Evolutionary conservation across 2,113 vertebrate genomes (phyloP), one percentile per base, ranked within the genome.

Genomic region (Aleadryas rufinucha): DNA sequence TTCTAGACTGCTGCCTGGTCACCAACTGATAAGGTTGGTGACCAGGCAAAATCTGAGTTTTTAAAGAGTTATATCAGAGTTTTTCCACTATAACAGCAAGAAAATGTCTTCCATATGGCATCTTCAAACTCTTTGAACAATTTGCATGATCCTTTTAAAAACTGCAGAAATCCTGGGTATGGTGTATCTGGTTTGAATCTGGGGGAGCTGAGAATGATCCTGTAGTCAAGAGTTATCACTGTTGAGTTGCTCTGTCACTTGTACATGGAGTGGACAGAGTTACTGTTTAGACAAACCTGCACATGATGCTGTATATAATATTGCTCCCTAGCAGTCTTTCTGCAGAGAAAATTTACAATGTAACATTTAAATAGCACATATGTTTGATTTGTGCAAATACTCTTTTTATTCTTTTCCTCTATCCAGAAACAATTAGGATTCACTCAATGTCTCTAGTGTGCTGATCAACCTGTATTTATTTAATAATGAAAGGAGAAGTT

Each of bases 391-490:
- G 4, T 27, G 12, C 3, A 66, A 74, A 79, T 22, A 20, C 0
- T 5, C 2, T 28, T 27, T 30, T 52, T 33, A 24, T 44, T 56
- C 3, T 22, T 80, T 56, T 57, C 21, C 28, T 70, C 15, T 50
- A 19, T 33, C 7, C 16, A 47, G 28, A 70, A 52, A 16, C 13
- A 82, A n/a, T 28, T 27, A 53, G 16, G 19, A 45, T 63, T 54
- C 26, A 20, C 28, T 53, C 53, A 45, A 0, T 28, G 4, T 45
- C 37, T 33, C 17, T n/a, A 41, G n/a, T 19, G 11, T 23, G 30
- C 53, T 42, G 14, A 70, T 5, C 0, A 2, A 15, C 3, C 0
- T 12, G 14, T 39, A 45, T 28, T 66, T 42, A 2, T 26, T 24
- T 66, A 57, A 60, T 20, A 63, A 74, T 7, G 30, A 82, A 78